A percentile compares a stretch with the other conserved stretches of the same genome.
Evolutionary conservation across 1,140 invertebrate species (phyloP).

Genomic region (Meloidogyne exigua): DNA sequence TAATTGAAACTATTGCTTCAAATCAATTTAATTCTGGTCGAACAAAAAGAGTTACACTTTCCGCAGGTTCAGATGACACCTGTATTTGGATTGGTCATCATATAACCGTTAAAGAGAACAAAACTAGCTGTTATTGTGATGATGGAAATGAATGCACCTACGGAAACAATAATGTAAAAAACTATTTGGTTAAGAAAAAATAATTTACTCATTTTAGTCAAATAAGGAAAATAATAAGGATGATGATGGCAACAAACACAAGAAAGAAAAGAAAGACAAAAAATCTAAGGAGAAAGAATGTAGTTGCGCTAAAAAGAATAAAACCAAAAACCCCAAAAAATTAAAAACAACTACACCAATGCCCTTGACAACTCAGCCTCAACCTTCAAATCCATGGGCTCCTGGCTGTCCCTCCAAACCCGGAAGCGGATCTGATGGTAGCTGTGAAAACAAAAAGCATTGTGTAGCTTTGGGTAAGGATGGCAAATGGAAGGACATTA

Average conservation of each 20-base stretch:
- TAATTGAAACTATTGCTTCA: background rate
- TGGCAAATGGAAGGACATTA: background rate
- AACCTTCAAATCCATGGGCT: background rate
- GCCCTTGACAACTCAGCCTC: background rate
- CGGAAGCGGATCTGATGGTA: background rate
- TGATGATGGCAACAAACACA: background rate
- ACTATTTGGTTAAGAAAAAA: background rate
- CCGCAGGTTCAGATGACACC: background rate
- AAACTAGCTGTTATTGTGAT: background rate
- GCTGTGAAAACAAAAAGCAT: background rate
- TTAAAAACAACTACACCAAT: background rate
- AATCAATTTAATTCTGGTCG: background rate
- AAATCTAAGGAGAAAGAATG: background rate
- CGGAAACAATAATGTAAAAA: background rate
- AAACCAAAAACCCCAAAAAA: background rate
- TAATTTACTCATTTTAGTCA: background rate
- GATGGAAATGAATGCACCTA: background rate
- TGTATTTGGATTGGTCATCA: background rate
- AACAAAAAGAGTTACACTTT: background rate
- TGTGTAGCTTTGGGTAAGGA: background rate
- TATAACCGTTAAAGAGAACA: background rate
- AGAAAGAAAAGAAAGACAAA: background rate
- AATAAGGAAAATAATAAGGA: background rate
- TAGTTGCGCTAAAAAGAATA: background rate
- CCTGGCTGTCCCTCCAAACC: background rate